phyloP scores from a whole-genome alignment of 2,888 invertebrate species.

The Auanema freiburgensis region DNA sequence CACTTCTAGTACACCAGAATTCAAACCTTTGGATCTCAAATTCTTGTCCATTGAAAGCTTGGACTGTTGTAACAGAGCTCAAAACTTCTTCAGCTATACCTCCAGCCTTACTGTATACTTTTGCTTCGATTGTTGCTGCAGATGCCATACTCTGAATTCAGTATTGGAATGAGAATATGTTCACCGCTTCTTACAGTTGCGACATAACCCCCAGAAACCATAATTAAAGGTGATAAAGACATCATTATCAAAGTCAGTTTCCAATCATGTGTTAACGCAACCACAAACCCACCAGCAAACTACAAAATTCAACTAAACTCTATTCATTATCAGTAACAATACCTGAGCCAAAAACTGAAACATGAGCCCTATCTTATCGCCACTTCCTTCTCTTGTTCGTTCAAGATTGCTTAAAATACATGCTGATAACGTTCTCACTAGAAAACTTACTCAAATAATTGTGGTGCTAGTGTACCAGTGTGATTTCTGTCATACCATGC shows the following conservation, averaged over 20 bases:
- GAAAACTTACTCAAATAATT: no score
- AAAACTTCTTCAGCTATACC: constrained; percentile 1
- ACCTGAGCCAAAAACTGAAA: constrained; percentile 53
- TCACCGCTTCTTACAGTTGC: constrained; percentile 11
- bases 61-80: constrained; percentile 6
- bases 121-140: background rate
- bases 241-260: constrained; percentile 16
- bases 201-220: constrained; percentile 11
- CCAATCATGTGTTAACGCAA: constrained; percentile 14
- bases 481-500: no score
- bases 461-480: no score
- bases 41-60: constrained; percentile 12
- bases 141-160: constrained; percentile 2
- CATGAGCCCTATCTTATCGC: constrained; percentile 48
- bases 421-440: no score
- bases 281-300: constrained; percentile 11
- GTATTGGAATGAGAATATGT: no score
- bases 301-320: background rate
- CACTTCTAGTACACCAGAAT: background rate
- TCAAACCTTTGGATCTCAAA: constrained; percentile 32
- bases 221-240: constrained; percentile 11
- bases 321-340: background rate
- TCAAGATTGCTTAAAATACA: constrained; percentile 27
- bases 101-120: background rate
- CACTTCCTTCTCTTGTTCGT: constrained; percentile 51